Evolutionary conservation across 2,113 vertebrate species (phyloP).

Genomic region (Dromas ardeola): DNA sequence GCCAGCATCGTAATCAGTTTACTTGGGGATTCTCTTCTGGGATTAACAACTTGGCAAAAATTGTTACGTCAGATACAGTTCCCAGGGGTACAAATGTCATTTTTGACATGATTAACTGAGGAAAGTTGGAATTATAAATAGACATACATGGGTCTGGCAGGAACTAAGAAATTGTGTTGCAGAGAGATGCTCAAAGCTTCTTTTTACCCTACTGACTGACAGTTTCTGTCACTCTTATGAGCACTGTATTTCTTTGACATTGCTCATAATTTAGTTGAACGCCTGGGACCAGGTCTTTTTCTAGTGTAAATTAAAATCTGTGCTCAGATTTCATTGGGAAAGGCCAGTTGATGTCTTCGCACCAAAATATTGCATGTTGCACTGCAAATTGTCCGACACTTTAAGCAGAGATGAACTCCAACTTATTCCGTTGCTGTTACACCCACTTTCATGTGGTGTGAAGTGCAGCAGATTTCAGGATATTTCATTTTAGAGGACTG

Average conservation of each 20-base stretch:
- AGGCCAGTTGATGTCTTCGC: neutral
- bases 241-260: neutral
- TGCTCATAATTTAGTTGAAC: neutral
- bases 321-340: neutral
- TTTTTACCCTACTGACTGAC: neutral
- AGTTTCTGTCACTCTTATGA: neutral
- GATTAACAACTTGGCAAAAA: slow-evolving; percentile 23
- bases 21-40: slow-evolving; percentile 10
- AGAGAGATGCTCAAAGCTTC: neutral
- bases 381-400: slow-evolving; percentile 13
- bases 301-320: neutral
- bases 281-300: neutral
- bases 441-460: slow-evolving; percentile 66
- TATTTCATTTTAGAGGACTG: slow-evolving; percentile 53
- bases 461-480: slow-evolving; percentile 58
- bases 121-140: slow-evolving; percentile 35
- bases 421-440: slow-evolving; percentile 42
- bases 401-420: slow-evolving; percentile 33
- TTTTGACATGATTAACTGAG: slow-evolving; percentile 37
- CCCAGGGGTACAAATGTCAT: slow-evolving; percentile 20
- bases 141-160: neutral
- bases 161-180: neutral
- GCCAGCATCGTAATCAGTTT: neutral
- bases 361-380: slow-evolving; percentile 16
- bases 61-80: neutral